These are phyloP conservation scores for Oithona nana DNA, from an alignment of 2,888 invertebrate genomes.

Conservation along the genomic window DNA sequence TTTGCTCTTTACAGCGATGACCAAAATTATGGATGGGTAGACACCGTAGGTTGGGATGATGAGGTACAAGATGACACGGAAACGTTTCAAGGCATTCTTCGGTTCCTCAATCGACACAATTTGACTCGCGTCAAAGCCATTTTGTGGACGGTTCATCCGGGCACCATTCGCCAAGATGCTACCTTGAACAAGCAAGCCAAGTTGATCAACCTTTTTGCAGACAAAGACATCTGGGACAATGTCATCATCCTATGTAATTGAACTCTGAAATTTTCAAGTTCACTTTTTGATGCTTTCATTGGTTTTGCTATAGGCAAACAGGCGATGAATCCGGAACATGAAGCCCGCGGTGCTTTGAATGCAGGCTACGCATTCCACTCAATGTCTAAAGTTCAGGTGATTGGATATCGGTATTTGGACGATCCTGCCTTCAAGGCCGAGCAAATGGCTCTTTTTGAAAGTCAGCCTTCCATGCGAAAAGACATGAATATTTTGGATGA, in stretches of 20 bases:
- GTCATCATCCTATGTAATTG: constrained; percentile 5
- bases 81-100: not conserved
- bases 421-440: constrained; percentile 20
- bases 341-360: not conserved
- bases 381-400: not conserved
- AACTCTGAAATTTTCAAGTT: too few relatives aligned
- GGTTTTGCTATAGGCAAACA: constrained; percentile 6
- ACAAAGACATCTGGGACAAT: constrained; percentile 1
- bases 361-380: not conserved
- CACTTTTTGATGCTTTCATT: too few relatives aligned
- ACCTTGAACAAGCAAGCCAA: constrained; percentile 1
- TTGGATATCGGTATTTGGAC: constrained; percentile 14
- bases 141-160: constrained; percentile 5
- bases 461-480: constrained; percentile 17
- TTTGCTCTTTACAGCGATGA: not conserved
- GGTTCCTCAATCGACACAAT: constrained; percentile 10
- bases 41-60: constrained; percentile 9
- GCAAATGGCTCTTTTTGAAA: constrained; percentile 19
- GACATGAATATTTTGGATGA: constrained; percentile 5
- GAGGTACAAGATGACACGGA: constrained; percentile 4
- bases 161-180: not conserved
- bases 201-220: constrained; percentile 9
- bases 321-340: constrained; percentile 1
- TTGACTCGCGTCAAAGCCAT: not conserved
- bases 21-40: not conserved